A percentile compares a stretch with the other conserved stretches of the same genome.
phyloP scores from a whole-genome alignment of 2,888 invertebrate genomes.

The Heteropelma amictum region DNA sequence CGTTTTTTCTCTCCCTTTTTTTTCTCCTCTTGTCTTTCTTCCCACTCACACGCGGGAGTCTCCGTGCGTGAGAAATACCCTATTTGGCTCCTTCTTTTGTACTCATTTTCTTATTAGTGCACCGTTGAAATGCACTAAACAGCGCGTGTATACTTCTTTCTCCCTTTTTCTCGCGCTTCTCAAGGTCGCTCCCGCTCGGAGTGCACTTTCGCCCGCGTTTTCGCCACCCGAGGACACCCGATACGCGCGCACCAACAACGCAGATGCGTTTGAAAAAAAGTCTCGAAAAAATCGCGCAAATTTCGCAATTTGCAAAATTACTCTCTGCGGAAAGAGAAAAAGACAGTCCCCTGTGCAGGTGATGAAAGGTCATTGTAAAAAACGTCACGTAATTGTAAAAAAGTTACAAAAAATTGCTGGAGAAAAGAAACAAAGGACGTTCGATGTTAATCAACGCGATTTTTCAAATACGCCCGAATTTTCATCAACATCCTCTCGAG shows the following conservation, averaged over 20 bases:
- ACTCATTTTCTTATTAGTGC: neutral
- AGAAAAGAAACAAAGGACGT: too few relatives aligned
- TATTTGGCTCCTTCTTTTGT: neutral
- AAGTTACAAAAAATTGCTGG: too few relatives aligned
- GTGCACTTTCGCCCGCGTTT: constrained; percentile 15
- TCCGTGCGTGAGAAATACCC: too few relatives aligned
- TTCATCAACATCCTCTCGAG: too few relatives aligned
- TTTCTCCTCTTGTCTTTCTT: neutral
- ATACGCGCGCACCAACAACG: constrained; percentile 26
- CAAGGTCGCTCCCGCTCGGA: constrained; percentile 51
- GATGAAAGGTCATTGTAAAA: neutral
- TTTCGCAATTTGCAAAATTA: neutral
- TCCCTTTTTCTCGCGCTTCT: constrained; percentile 10
- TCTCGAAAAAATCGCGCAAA: neutral
- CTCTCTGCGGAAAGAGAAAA: neutral
- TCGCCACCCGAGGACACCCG: constrained; percentile 39
- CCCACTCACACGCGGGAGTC: too few relatives aligned
- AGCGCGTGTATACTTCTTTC: neutral
- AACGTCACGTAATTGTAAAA: too few relatives aligned
- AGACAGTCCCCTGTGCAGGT: neutral
- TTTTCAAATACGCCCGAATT: too few relatives aligned
- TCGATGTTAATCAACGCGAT: too few relatives aligned
- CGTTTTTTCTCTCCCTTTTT: constrained; percentile 3
- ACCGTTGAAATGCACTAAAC: constrained; percentile 1
- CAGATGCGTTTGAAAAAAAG: too few relatives aligned